Evolutionary conservation across 2,888 invertebrate species (phyloP).

Genomic region (Drosophila koepferae): DNA sequence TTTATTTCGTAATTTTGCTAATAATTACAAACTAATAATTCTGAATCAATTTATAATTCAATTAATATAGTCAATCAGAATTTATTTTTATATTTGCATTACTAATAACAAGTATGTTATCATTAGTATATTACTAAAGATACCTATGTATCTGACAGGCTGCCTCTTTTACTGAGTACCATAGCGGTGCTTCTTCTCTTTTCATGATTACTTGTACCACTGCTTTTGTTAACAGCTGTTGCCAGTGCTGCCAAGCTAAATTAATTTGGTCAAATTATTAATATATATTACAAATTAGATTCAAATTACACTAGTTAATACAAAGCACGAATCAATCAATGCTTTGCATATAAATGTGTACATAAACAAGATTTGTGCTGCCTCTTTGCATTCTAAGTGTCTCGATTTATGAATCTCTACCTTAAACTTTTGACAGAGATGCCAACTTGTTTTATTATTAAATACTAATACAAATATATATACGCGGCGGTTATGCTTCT

Average conservation of each 20-base stretch:
- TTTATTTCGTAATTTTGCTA: too few species aligned
- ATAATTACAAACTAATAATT: too few species aligned
- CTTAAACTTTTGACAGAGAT: neutral
- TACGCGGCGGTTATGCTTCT: constrained; percentile 11
- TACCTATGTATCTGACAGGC: neutral
- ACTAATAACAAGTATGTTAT: neutral
- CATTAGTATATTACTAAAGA: neutral
- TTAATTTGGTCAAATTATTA: neutral
- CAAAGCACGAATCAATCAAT: too few species aligned
- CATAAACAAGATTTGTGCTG: neutral
- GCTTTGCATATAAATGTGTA: neutral
- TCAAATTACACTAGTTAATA: neutral
- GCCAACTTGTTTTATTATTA: constrained; percentile 38
- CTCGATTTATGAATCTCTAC: neutral
- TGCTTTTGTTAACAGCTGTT: constrained; percentile 29
- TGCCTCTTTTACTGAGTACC: neutral
- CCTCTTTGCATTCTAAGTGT: neutral
- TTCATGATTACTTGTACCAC: neutral
- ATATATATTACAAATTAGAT: neutral
- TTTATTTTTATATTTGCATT: neutral
- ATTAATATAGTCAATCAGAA: neutral
- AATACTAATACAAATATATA: constrained; percentile 6
- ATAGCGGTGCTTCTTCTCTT: neutral
- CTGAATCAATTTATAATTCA: neutral
- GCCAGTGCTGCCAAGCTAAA: constrained; percentile 37